Evolutionary conservation across 2,113 vertebrate genomes (phyloP).

Genomic region (Corythaixoides concolor): DNA sequence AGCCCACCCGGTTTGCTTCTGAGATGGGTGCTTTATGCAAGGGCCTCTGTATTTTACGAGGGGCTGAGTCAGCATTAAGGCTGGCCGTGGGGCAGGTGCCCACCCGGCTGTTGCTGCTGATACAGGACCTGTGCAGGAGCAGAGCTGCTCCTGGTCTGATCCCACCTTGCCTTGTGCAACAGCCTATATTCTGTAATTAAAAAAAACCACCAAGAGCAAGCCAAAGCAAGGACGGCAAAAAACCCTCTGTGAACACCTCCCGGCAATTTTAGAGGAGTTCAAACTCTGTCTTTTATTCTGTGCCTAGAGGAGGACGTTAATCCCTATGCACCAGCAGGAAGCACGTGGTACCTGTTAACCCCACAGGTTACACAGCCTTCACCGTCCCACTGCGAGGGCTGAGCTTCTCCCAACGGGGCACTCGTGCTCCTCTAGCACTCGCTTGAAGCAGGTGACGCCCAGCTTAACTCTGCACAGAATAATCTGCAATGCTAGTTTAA

Average conservation of each 20-base stretch:
- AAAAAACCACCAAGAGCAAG: neutral
- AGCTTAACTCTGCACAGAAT: neutral
- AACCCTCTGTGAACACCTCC: neutral
- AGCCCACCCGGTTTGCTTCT: neutral
- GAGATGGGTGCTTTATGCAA: rapidly evolving
- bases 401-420: rapidly evolving
- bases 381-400: neutral
- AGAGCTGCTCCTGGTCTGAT: neutral
- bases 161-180: neutral
- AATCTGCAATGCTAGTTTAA: neutral
- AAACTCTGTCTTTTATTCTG: neutral
- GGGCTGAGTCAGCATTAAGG: too few relatives aligned
- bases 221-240: neutral
- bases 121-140: rapidly evolving
- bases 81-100: neutral
- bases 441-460: neutral
- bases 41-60: neutral
- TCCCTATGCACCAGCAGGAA: neutral
- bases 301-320: neutral
- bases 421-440: neutral
- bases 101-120: neutral
- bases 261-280: neutral
- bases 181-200: neutral
- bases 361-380: neutral
- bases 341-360: neutral